These are phyloP conservation scores for Stomorhina lunata DNA, from an alignment of 2,888 invertebrate species.

Conservation along the genomic window DNA sequence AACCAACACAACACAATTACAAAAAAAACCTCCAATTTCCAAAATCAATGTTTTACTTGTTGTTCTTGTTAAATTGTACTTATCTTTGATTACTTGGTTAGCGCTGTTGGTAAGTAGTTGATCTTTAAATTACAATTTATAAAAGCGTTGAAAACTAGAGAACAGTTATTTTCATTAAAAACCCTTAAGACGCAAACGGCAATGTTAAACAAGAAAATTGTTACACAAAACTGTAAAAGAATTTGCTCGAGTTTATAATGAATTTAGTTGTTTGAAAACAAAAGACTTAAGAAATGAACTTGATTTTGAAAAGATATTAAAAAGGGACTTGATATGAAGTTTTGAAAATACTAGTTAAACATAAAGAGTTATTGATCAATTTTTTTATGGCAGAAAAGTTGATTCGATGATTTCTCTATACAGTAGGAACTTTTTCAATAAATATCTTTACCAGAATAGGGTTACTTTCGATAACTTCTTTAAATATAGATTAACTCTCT, in stretches of 20 bases:
- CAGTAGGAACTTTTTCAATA: too few species aligned
- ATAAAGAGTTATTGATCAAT: too few species aligned
- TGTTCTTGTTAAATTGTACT: constrained; percentile 60
- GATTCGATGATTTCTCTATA: too few species aligned
- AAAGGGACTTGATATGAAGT: neutral
- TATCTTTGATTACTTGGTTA: constrained; percentile 71
- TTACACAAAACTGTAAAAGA: neutral
- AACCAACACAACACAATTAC: constrained; percentile 4
- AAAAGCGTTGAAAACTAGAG: constrained; percentile 59
- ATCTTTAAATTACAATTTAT: constrained; percentile 59
- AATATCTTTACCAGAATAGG: too few species aligned
- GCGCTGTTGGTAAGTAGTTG: constrained; percentile 63
- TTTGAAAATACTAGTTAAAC: too few species aligned
- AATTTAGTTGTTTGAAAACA: neutral
- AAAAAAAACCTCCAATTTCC: neutral
- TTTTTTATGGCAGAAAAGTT: too few species aligned
- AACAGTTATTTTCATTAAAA: constrained; percentile 61
- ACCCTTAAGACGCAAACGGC: constrained; percentile 42
- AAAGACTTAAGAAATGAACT: constrained; percentile 25
- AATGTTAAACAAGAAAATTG: neutral
- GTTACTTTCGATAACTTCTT: too few species aligned
- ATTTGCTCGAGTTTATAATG: too few species aligned
- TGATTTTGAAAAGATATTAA: neutral
- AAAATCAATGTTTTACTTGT: constrained; percentile 47
- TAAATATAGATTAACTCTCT: too few species aligned